Evolutionary conservation across 2,888 invertebrate species (phyloP).

Genomic region (Teleogryllus oceanicus): DNA sequence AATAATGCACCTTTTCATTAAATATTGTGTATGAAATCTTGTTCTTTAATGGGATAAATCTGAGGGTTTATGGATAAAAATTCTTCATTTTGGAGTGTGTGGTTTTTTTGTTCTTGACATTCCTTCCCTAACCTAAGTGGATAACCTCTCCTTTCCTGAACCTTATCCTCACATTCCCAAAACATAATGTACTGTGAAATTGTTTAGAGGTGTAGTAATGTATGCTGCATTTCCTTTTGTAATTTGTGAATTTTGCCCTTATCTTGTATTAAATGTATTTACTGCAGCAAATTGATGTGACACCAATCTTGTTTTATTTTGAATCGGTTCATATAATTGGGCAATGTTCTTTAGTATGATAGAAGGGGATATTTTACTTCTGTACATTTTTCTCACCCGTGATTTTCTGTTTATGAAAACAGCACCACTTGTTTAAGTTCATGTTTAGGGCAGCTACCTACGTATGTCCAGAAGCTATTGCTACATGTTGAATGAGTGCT

Average conservation of each 20-base stretch:
- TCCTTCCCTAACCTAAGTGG: constrained; percentile 72
- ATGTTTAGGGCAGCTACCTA: too few relatives aligned
- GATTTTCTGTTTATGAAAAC: neutral
- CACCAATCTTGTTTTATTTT: neutral
- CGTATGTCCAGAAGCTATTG: too few relatives aligned
- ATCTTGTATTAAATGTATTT: constrained; percentile 7
- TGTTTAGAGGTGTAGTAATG: neutral
- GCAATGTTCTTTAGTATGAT: neutral
- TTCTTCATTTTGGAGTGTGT: neutral
- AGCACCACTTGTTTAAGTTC: too few relatives aligned
- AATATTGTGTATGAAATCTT: constrained; percentile 11
- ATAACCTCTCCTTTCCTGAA: constrained; percentile 62
- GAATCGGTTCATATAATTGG: neutral
- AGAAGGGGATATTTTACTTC: neutral
- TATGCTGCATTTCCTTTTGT: constrained; percentile 2
- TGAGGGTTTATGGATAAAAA: constrained; percentile 22
- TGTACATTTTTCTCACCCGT: neutral
- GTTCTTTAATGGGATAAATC: constrained; percentile 21
- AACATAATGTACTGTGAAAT: neutral
- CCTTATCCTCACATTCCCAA: neutral
- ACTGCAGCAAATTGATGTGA: constrained; percentile 18
- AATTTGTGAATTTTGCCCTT: neutral
- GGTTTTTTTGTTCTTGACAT: constrained; percentile 57
- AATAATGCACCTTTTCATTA: neutral
- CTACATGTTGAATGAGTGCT: too few relatives aligned